Percentiles rank a stretch among this genome's conserved stretches.
phyloP scores from a whole-genome alignment of 2,888 invertebrate species.

The Agonum fuliginosum region DNA sequence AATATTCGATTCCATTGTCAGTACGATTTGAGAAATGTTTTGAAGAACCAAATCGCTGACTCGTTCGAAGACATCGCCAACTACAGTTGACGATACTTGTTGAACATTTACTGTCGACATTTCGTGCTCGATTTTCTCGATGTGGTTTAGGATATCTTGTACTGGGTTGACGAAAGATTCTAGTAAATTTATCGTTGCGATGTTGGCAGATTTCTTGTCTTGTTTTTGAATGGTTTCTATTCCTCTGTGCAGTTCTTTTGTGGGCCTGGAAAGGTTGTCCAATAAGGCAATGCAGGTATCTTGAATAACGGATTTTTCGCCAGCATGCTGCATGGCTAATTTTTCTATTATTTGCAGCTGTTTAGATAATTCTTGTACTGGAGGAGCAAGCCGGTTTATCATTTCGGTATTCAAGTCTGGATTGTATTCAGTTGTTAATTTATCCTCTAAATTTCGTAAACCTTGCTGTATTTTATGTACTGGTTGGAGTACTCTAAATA shows the following conservation, averaged over 20 bases:
- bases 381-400: slow-evolving; percentile 67
- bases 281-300: slow-evolving; percentile 76
- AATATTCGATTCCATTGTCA: slow-evolving; percentile 69
- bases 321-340: slow-evolving; percentile 68
- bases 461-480: slow-evolving; percentile 73
- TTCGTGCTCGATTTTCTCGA: slow-evolving; percentile 68
- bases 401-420: slow-evolving; percentile 65
- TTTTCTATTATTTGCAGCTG: slow-evolving; percentile 68
- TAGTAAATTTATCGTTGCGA: slow-evolving; percentile 65
- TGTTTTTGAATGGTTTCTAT: slow-evolving; percentile 73
- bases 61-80: slow-evolving; percentile 71
- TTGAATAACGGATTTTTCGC: slow-evolving; percentile 68
- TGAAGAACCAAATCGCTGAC: slow-evolving; percentile 70
- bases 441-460: slow-evolving; percentile 67
- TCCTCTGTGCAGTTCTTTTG: slow-evolving; percentile 78
- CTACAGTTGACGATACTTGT: slow-evolving; percentile 67
- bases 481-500: slow-evolving; percentile 70
- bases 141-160: slow-evolving; percentile 68
- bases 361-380: slow-evolving; percentile 67
- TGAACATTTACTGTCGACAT: slow-evolving; percentile 63
- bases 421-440: slow-evolving; percentile 65
- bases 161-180: slow-evolving; percentile 68
- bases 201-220: slow-evolving; percentile 65
- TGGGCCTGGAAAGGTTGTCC: slow-evolving; percentile 79
- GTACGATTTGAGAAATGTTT: slow-evolving; percentile 69